phyloP scores from a whole-genome alignment of 53 echinoderm and acorn worm genomes.

The Temnopleurus reevesii region DNA sequence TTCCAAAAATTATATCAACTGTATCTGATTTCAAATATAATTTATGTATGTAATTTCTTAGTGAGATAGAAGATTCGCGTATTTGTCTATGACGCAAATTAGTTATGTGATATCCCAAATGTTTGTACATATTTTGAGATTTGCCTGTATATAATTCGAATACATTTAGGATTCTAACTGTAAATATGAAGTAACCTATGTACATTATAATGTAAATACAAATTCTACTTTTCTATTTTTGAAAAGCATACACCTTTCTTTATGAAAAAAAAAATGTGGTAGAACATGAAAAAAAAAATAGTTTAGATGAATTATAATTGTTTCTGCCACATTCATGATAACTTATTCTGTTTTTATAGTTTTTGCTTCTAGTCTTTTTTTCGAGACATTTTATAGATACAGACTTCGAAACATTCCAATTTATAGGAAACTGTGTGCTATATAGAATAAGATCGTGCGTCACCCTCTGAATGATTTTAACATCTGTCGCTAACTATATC shows the following conservation, averaged over 20 bases:
- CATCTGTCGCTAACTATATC: not conserved
- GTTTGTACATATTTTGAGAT: not conserved
- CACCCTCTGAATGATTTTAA: not conserved
- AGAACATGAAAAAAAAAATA: no score
- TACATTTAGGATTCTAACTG: not conserved
- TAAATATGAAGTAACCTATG: not conserved
- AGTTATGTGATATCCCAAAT: not conserved
- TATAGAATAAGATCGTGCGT: not conserved
- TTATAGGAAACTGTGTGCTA: slow-evolving; percentile 31
- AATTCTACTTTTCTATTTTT: not conserved
- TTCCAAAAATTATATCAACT: slow-evolving; percentile 31
- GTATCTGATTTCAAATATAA: not conserved
- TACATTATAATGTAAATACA: not conserved
- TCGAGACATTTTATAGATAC: slow-evolving; percentile 5
- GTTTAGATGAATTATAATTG: not conserved
- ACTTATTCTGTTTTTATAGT: not conserved
- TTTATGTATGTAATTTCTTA: slow-evolving; percentile 16
- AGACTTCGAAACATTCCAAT: slow-evolving; percentile 40
- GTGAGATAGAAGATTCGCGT: not conserved
- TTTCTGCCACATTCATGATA: not conserved
- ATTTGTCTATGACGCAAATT: slow-evolving; percentile 9
- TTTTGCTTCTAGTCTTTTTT: not conserved
- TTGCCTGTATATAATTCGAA: not conserved
- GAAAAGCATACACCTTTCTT: not conserved
- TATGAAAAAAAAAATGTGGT: not conserved